Evolutionary conservation across 2,113 vertebrate genomes (phyloP).

Genomic region (Cranoglanis bouderius): DNA sequence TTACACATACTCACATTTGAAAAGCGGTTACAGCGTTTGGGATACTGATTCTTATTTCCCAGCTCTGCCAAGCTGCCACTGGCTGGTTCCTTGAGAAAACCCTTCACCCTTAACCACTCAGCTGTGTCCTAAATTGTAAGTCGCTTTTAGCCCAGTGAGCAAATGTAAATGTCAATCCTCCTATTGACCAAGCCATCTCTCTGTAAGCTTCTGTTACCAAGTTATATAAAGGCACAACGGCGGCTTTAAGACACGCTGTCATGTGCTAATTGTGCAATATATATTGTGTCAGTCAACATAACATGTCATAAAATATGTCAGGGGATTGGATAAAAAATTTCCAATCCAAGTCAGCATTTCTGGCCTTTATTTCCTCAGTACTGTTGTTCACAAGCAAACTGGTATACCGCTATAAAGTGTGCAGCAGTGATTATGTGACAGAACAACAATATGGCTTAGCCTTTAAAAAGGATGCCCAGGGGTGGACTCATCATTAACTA

Average conservation of each 20-base stretch:
- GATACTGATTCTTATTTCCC: neutral
- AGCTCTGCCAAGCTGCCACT: neutral
- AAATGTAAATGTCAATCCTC: slow-evolving; percentile 18
- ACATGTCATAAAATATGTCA: neutral
- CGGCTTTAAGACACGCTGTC: neutral
- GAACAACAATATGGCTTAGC: neutral
- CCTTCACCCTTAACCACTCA: neutral
- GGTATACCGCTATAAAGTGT: neutral
- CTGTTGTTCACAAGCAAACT: neutral
- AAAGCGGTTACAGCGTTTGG: neutral
- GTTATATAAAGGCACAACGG: neutral
- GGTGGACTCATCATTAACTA: neutral
- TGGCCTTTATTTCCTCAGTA: neutral
- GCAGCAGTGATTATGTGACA: neutral
- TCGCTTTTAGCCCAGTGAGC: neutral
- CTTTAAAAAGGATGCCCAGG: neutral
- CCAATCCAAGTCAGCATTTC: neutral
- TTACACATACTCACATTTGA: neutral
- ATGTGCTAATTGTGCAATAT: neutral
- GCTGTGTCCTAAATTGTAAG: neutral
- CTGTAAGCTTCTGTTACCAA: slow-evolving; percentile 5
- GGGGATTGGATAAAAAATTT: neutral
- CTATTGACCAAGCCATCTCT: neutral
- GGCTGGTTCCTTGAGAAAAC: neutral
- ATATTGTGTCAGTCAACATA: neutral